Evolutionary conservation across 2,113 vertebrate genomes (phyloP).

Genomic region (Xenus cinereus): DNA sequence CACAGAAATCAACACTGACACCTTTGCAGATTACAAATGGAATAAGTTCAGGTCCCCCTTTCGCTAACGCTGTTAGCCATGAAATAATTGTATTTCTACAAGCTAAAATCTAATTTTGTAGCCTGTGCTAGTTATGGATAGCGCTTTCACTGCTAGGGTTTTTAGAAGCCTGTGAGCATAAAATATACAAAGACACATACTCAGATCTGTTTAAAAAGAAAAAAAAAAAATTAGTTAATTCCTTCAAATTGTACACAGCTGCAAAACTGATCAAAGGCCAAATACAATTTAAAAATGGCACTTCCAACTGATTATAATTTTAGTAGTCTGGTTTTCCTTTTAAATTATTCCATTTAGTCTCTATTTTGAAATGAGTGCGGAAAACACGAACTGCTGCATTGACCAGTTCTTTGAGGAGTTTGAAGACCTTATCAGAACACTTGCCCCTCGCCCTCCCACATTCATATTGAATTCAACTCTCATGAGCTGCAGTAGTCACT

Average conservation of each 20-base stretch:
- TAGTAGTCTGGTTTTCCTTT: background rate
- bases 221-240: background rate
- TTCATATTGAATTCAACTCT: background rate
- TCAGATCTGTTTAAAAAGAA: background rate
- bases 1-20: background rate
- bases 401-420: background rate
- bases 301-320: background rate
- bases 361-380: background rate
- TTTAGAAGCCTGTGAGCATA: background rate
- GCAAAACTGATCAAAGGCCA: background rate
- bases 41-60: background rate
- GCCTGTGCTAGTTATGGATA: background rate
- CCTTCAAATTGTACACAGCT: background rate
- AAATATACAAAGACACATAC: background rate
- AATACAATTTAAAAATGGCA: background rate
- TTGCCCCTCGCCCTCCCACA: accelerated
- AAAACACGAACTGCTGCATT: background rate
- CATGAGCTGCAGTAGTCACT: background rate
- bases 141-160: background rate
- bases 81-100: background rate
- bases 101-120: background rate
- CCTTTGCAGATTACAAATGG: background rate
- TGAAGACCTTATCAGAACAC: background rate
- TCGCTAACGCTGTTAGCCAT: background rate
- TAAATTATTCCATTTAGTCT: background rate